A percentile compares a stretch with the other conserved stretches of the same genome.
phyloP scores from a whole-genome alignment of 2,888 invertebrate genomes.

The Drosophila bunnanda region DNA sequence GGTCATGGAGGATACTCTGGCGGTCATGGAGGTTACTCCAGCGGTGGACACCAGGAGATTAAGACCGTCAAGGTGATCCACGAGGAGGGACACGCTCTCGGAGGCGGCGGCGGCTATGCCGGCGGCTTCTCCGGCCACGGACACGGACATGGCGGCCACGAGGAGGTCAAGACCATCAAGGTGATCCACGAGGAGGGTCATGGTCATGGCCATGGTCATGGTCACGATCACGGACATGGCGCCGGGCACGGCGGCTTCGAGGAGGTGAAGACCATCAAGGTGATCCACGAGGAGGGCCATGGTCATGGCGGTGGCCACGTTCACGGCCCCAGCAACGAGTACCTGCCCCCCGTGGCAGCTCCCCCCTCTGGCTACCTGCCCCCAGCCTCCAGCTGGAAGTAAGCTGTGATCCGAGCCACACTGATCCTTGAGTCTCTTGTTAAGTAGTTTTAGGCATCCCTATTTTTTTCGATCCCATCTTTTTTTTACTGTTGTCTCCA shows the following conservation, averaged over 20 bases:
- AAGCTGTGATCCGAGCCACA: slow-evolving; percentile 60
- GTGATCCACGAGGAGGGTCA: slow-evolving; percentile 45
- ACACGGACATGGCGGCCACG: slow-evolving; percentile 36
- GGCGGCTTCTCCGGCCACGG: slow-evolving; percentile 55
- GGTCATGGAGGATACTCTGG: too few species aligned
- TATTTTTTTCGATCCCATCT: slow-evolving; percentile 39
- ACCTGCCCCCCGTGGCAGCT: slow-evolving; percentile 57
- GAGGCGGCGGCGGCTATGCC: slow-evolving; percentile 45
- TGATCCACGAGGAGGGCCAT: slow-evolving; percentile 42
- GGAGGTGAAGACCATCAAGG: slow-evolving; percentile 42
- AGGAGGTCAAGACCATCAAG: slow-evolving; percentile 43
- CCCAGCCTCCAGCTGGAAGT: slow-evolving; percentile 69
- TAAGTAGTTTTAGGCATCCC: slow-evolving; percentile 67
- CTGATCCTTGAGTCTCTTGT: slow-evolving; percentile 54
- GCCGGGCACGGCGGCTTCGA: slow-evolving; percentile 37
- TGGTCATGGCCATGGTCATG: slow-evolving; percentile 1
- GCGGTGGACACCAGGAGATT: slow-evolving; percentile 65
- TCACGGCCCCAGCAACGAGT: slow-evolving; percentile 26
- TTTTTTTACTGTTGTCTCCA: slow-evolving; percentile 45
- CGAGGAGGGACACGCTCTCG: slow-evolving; percentile 55
- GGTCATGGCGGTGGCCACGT: not conserved
- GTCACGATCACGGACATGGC: not conserved
- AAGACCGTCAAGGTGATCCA: slow-evolving; percentile 75
- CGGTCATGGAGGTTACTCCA: slow-evolving; percentile 27
- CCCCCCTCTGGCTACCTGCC: slow-evolving; percentile 68